Base-by-base conservation (phyloP, 1,140 invertebrate genomes). In the Lerema accius region DNA sequence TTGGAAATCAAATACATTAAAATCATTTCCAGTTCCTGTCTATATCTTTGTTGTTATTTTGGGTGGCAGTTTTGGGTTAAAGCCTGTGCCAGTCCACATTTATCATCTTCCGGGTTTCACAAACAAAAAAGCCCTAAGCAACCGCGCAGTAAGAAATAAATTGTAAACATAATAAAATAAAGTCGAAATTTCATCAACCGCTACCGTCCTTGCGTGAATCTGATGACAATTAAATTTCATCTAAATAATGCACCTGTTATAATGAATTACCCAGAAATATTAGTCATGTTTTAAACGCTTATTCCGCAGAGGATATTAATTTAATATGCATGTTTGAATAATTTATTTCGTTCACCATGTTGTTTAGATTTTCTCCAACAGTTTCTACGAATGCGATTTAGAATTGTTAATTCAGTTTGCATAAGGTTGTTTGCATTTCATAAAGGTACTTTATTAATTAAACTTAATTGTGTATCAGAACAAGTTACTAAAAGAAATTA, bases 11-110 rank as follows among this genome's bases (percentile, higher is more conserved):
- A 23, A 23, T 5, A 2, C 19, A 23, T 3, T 23, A 23, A 23
- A 32, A 23, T 32, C 9, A 37, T 14, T 46, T 59, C 55, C 16
- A 59, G 55, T n/a, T n/a, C n/a, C 45, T 37, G 6, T 46, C 23
- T 43, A 46, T 59, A 59, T 59, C 55, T 26, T 14, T 37, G 58
- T 40, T 63, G 49, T 53, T 63, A 45, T 53, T 63, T 63, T 49
- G 60, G 49, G 51, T 53, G 50, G 48, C 60, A 40, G 48, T 53
- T 62, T 63, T 53, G 60, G 60, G 50, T 63, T 63, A 43, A 62
- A 51, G 45, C 60, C 50, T 63, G 48, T 63, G 60, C 60, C 51
- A 39, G 17, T 63, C 26, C 42, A 19, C 60, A 63, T 63, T 55
- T 50, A 63, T 55, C 49, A 63, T 63, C 49, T 53, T 39, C 40